Evolutionary conservation across 2,797 vertebrate genomes (phyloP).

Genomic region (Aulostomus chinensis): DNA sequence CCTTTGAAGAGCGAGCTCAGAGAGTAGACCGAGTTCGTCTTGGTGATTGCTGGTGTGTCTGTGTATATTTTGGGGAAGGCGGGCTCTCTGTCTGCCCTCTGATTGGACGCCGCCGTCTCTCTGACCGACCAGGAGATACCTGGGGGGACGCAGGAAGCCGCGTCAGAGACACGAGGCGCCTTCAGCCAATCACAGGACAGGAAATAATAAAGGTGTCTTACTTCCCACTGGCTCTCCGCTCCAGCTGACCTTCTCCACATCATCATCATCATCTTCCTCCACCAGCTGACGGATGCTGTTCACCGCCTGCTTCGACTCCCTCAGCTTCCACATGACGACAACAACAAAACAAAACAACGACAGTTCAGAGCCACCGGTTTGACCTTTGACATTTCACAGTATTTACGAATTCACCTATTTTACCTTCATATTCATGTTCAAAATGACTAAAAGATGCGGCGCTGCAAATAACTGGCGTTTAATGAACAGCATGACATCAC

Average conservation of each 20-base stretch:
- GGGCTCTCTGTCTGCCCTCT: constrained; percentile 72
- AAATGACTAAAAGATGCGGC: too few relatives aligned
- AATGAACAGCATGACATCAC: too few relatives aligned
- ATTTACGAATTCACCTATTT: too few relatives aligned
- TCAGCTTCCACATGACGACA: constrained; percentile 84
- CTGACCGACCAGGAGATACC: constrained; percentile 96
- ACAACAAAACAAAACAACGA: neutral
- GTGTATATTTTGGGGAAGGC: constrained; percentile 80
- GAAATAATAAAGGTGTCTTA: constrained; percentile 67
- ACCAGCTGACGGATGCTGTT: constrained; percentile 87
- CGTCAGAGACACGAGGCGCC: neutral
- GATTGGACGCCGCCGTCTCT: constrained; percentile 87
- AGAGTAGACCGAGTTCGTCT: constrained; percentile 86
- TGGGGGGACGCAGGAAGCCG: constrained; percentile 40
- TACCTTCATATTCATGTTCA: too few relatives aligned
- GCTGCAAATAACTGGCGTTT: too few relatives aligned
- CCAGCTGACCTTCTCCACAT: constrained; percentile 93
- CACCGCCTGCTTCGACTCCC: constrained; percentile 91
- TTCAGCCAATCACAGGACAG: constrained; percentile 23
- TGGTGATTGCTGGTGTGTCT: constrained; percentile 74
- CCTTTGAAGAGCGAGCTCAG: constrained; percentile 94
- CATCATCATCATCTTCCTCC: constrained; percentile 80
- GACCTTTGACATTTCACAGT: too few relatives aligned
- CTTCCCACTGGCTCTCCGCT: constrained; percentile 94
- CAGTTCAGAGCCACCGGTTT: too few relatives aligned